A percentile compares a stretch with the other conserved stretches of the same genome.
phyloP scores from a whole-genome alignment of 2,797 vertebrate species.

The Xenops minutus region DNA sequence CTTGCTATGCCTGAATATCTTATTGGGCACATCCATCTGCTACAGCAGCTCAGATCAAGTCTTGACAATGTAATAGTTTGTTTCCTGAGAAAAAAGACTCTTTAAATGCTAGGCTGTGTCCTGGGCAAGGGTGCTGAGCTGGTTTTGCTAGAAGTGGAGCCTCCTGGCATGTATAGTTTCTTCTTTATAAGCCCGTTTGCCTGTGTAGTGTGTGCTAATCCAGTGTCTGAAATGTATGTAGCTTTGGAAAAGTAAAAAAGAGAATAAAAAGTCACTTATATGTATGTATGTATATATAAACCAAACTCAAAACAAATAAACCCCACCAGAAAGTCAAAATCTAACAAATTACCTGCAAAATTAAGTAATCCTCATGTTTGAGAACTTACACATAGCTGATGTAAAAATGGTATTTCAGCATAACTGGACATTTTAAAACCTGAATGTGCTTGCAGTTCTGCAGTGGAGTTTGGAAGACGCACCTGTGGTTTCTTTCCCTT shows the following conservation, averaged over 20 bases:
- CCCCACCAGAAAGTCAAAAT: neutral
- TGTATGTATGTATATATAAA: too few species aligned
- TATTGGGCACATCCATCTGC: neutral
- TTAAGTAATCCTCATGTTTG: neutral
- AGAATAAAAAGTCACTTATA: neutral
- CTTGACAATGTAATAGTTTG: fast-evolving
- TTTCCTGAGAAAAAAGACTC: neutral
- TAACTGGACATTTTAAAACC: neutral
- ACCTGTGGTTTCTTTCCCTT: neutral
- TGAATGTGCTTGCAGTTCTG: neutral
- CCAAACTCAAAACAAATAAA: neutral
- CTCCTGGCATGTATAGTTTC: neutral
- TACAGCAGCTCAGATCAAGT: neutral
- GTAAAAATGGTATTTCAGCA: neutral
- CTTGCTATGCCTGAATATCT: neutral
- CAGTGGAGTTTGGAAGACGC: neutral
- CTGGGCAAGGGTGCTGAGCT: neutral
- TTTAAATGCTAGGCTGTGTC: neutral
- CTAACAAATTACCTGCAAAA: neutral
- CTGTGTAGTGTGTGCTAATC: neutral
- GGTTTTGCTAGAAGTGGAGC: neutral
- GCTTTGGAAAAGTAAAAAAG: neutral
- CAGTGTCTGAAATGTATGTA: neutral
- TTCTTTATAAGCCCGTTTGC: neutral
- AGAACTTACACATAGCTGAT: neutral